phyloP scores from a whole-genome alignment of 2,113 vertebrate genomes.

The Passer montanus region DNA sequence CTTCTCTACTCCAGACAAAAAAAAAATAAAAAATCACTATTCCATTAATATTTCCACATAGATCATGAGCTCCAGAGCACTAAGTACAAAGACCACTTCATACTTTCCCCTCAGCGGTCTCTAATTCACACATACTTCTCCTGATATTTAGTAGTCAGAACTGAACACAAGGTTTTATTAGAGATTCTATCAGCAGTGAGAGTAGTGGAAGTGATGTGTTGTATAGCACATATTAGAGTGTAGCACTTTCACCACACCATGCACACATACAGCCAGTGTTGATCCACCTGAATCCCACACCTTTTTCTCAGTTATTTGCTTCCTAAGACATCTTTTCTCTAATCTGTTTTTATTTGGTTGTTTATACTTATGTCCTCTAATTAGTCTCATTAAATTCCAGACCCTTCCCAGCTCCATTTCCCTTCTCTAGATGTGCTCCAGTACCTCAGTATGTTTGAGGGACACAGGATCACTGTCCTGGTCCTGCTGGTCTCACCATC shows the following conservation, averaged over 20 bases:
- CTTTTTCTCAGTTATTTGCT: not conserved
- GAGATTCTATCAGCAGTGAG: not conserved
- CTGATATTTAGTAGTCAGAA: not conserved
- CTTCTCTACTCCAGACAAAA: not conserved
- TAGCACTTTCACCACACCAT: not conserved
- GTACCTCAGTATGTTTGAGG: not conserved
- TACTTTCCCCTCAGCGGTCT: not conserved
- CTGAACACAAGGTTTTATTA: not conserved
- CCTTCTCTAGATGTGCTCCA: not conserved
- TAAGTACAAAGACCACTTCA: not conserved
- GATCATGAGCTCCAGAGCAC: not conserved
- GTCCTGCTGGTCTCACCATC: not conserved
- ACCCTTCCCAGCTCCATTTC: accelerated
- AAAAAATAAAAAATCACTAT: not conserved
- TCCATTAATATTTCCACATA: not conserved
- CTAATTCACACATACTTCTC: not conserved
- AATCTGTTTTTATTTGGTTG: not conserved
- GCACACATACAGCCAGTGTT: not conserved
- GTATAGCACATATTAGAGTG: too few relatives aligned
- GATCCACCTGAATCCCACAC: not conserved
- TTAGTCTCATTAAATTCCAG: not conserved
- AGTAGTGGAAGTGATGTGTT: not conserved
- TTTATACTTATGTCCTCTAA: not conserved
- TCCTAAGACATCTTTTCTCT: not conserved
- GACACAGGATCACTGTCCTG: not conserved